phyloP scores from a whole-genome alignment of 2,888 invertebrate species.

The Hetaerina titia region DNA sequence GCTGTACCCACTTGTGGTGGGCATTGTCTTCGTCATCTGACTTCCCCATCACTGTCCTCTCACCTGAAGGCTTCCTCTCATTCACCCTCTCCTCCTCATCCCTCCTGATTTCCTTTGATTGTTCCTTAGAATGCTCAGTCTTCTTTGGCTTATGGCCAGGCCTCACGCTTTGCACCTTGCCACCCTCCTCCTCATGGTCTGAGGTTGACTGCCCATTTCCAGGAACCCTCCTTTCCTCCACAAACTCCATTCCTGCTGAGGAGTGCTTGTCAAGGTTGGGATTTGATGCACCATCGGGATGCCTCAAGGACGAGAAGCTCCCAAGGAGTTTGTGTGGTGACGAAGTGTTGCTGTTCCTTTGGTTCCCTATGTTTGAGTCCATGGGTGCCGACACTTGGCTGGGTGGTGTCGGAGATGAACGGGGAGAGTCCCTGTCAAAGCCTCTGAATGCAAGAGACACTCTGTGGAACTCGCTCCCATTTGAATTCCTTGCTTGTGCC shows the following conservation, averaged over 20 bases:
- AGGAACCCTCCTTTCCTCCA: constrained; percentile 79
- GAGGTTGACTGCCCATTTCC: constrained; percentile 83
- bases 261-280: constrained; percentile 88
- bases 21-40: constrained; percentile 76
- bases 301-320: constrained; percentile 86
- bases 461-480: constrained; percentile 25
- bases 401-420: constrained; percentile 37
- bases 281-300: constrained; percentile 96
- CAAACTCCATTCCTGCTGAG: constrained; percentile 46
- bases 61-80: constrained; percentile 64
- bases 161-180: constrained; percentile 41
- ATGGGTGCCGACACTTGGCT: not conserved
- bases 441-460: constrained; percentile 50
- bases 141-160: constrained; percentile 49
- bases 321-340: constrained; percentile 74
- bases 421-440: constrained; percentile 44
- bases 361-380: not conserved
- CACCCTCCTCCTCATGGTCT: constrained; percentile 79
- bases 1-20: constrained; percentile 68
- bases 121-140: constrained; percentile 23
- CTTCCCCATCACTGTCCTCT: constrained; percentile 76
- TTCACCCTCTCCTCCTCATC: not conserved
- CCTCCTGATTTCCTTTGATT: constrained; percentile 40
- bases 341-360: constrained; percentile 11
- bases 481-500: constrained; percentile 14